Evolutionary conservation across 2,113 vertebrate genomes (phyloP).

Genomic region (Cisticola juncidis): DNA sequence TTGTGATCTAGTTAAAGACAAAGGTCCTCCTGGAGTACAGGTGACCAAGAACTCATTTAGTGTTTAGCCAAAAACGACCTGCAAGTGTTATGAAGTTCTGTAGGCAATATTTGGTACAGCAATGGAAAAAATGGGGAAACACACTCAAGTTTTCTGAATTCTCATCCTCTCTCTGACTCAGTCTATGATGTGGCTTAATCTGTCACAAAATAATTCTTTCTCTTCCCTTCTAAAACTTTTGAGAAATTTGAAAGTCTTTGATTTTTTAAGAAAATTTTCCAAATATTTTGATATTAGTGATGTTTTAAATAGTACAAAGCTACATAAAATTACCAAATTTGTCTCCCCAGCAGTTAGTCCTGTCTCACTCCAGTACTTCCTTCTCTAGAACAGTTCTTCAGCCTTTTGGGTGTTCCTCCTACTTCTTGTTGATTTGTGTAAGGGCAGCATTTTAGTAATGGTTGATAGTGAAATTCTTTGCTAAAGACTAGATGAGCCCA

Average conservation of each 20-base stretch:
- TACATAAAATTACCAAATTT: not conserved
- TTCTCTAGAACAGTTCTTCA: not conserved
- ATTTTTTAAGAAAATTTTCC: not conserved
- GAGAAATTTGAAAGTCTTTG: not conserved
- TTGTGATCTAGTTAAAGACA: not conserved
- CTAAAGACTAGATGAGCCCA: not conserved
- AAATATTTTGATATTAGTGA: not conserved
- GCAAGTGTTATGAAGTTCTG: not conserved
- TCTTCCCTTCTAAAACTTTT: not conserved
- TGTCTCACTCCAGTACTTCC: not conserved
- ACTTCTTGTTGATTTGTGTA: not conserved
- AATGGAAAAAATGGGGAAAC: not conserved
- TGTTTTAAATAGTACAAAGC: not conserved
- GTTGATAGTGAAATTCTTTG: not conserved
- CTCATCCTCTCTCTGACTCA: not conserved
- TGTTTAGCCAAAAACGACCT: not conserved
- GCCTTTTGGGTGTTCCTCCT: not conserved
- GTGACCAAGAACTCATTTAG: not conserved
- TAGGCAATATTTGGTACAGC: not conserved
- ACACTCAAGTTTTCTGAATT: not conserved
- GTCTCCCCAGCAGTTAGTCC: not conserved
- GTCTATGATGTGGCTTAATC: not conserved
- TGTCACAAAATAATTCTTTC: not conserved
- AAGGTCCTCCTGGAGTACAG: not conserved
- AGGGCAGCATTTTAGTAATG: not conserved